These are phyloP conservation scores for Dryomyza anilis DNA, from an alignment of 2,888 invertebrate genomes.

Conservation along the genomic window DNA sequence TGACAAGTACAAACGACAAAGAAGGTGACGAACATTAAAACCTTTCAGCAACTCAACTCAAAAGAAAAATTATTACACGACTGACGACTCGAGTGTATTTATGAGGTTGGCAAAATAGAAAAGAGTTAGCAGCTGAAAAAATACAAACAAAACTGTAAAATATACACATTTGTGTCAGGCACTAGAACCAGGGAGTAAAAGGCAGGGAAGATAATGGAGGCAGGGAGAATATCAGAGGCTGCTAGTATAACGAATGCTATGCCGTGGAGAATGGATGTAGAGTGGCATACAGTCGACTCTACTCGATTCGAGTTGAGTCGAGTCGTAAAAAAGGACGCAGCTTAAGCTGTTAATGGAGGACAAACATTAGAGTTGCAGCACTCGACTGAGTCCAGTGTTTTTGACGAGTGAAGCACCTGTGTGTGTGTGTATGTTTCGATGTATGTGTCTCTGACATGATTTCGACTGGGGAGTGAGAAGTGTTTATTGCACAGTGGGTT, in stretches of 20 bases:
- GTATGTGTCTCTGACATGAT: too few relatives aligned
- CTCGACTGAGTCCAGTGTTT: too few relatives aligned
- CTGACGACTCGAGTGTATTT: constrained; percentile 16
- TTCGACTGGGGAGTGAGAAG: too few relatives aligned
- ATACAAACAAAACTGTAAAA: not conserved
- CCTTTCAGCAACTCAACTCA: constrained; percentile 55
- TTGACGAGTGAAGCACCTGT: too few relatives aligned
- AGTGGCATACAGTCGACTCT: not conserved
- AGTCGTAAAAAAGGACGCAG: constrained; percentile 1
- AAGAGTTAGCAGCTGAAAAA: not conserved
- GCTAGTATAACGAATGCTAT: not conserved
- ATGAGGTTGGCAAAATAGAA: constrained; percentile 18
- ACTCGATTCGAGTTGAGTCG: too few relatives aligned
- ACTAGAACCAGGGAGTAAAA: too few relatives aligned
- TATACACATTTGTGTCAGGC: not conserved
- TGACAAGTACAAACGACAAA: too few relatives aligned
- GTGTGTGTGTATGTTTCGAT: too few relatives aligned
- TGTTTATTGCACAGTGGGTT: too few relatives aligned
- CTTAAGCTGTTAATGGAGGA: constrained; percentile 48
- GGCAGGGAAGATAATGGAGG: too few relatives aligned
- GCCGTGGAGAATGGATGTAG: constrained; percentile 5
- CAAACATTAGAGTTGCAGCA: constrained; percentile 43
- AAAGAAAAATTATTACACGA: constrained; percentile 50
- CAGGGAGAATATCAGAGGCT: too few relatives aligned
- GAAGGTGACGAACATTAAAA: constrained; percentile 59